A percentile compares a stretch with the other conserved stretches of the same genome.
Conservation (phyloP, 2,888 invertebrate species). For the Augochlorella aurata region DNA sequence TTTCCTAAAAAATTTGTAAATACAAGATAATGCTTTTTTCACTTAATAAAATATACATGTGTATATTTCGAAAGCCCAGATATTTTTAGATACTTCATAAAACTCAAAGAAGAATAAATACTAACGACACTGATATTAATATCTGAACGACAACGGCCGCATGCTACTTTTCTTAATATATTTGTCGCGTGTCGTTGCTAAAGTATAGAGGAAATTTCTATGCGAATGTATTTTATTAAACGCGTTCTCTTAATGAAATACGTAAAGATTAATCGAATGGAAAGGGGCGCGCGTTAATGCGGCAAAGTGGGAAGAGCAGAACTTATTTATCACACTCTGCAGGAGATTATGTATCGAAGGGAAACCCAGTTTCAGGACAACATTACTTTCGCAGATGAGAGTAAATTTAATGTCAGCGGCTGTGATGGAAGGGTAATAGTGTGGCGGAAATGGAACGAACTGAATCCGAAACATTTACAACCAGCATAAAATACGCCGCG, state of each 20-base stretch:
- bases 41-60: too few species aligned
- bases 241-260: neutral
- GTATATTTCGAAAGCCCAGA: too few species aligned
- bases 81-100: too few species aligned
- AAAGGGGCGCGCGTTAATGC: neutral
- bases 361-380: neutral
- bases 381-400: constrained; percentile 4
- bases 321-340: neutral
- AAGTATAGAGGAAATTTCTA: too few species aligned
- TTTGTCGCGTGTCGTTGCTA: too few species aligned
- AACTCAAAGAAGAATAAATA: too few species aligned
- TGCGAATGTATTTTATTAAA: too few species aligned
- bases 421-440: neutral
- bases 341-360: neutral
- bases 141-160: too few species aligned
- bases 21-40: too few species aligned
- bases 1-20: too few species aligned
- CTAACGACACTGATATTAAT: too few species aligned
- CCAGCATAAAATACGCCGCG: neutral
- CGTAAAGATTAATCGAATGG: neutral
- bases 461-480: constrained; percentile 5
- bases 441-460: neutral
- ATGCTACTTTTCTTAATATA: too few species aligned
- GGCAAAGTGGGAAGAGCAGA: neutral
- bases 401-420: constrained; percentile 10